phyloP scores from a whole-genome alignment of 2,113 vertebrate species.

The Micronycteris hirsuta region DNA sequence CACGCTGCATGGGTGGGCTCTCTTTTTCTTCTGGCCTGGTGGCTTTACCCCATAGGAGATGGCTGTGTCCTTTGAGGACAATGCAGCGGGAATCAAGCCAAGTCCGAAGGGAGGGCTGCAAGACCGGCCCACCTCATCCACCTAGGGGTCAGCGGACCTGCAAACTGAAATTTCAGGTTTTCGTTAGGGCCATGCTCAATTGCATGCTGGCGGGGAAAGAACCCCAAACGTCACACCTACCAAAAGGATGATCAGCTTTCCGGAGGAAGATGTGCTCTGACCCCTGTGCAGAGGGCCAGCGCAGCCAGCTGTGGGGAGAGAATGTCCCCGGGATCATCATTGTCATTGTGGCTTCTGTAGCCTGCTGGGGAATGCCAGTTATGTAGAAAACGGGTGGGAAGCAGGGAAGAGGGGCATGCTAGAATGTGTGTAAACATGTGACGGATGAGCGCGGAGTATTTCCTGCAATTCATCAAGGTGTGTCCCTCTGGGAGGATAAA shows the following conservation, averaged over 20 bases:
- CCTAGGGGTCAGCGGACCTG: background rate
- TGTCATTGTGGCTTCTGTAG: background rate
- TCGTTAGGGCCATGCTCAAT: background rate
- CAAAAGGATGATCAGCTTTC: background rate
- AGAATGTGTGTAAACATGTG: background rate
- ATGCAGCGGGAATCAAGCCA: background rate
- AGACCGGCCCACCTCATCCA: background rate
- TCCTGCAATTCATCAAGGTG: background rate
- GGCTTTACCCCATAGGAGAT: background rate
- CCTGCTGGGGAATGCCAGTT: background rate
- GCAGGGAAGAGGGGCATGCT: background rate
- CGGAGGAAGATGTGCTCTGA: background rate
- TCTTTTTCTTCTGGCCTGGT: background rate
- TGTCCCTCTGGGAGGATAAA: background rate
- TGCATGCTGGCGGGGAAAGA: too few species aligned
- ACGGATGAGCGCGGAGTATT: background rate
- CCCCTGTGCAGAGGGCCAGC: background rate
- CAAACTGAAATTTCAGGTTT: background rate
- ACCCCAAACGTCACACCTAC: background rate
- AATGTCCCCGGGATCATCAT: rapidly evolving
- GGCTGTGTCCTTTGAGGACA: background rate
- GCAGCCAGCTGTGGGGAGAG: background rate
- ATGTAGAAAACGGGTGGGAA: rapidly evolving
- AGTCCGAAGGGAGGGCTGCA: background rate
- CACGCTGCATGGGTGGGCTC: too few species aligned